A percentile compares a stretch with the other conserved stretches of the same genome.
Conservation (phyloP, 2,888 invertebrate genomes). For the Eilema caniola region DNA sequence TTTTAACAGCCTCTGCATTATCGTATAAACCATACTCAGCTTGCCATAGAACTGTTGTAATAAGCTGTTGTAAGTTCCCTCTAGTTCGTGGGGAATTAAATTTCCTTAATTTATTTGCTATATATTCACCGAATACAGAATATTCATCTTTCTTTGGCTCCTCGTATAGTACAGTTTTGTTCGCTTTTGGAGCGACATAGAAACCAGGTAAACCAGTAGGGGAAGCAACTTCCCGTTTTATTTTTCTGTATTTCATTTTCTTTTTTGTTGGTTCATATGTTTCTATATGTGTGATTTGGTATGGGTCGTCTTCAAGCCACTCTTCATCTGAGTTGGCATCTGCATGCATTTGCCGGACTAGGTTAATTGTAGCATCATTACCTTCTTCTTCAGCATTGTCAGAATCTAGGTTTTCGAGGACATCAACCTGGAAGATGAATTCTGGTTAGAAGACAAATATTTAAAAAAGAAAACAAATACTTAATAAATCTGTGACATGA, state of each 20-base stretch:
- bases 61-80: slow-evolving; percentile 79
- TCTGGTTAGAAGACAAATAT: slow-evolving; percentile 2
- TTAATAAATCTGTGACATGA: neutral
- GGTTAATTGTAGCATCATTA: slow-evolving; percentile 63
- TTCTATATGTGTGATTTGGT: slow-evolving; percentile 65
- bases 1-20: slow-evolving; percentile 74
- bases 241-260: slow-evolving; percentile 67
- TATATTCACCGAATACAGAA: slow-evolving; percentile 78
- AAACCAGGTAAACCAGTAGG: slow-evolving; percentile 61
- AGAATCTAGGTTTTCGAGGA: slow-evolving; percentile 60
- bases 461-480: neutral
- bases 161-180: slow-evolving; percentile 57
- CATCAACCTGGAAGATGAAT: slow-evolving; percentile 65
- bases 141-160: slow-evolving; percentile 70
- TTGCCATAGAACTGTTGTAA: slow-evolving; percentile 81
- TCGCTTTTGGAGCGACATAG: slow-evolving; percentile 55
- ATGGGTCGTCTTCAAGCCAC: slow-evolving; percentile 79
- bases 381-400: slow-evolving; percentile 66
- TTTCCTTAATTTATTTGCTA: slow-evolving; percentile 79
- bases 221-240: slow-evolving; percentile 74
- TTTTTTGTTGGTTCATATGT: slow-evolving; percentile 67
- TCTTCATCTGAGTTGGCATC: slow-evolving; percentile 72
- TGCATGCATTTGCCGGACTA: slow-evolving; percentile 74
- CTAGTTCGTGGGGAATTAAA: slow-evolving; percentile 68
- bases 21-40: slow-evolving; percentile 80